Base-by-base conservation (phyloP, 1,140 invertebrate species). In the Nautilus pompilius region DNA sequence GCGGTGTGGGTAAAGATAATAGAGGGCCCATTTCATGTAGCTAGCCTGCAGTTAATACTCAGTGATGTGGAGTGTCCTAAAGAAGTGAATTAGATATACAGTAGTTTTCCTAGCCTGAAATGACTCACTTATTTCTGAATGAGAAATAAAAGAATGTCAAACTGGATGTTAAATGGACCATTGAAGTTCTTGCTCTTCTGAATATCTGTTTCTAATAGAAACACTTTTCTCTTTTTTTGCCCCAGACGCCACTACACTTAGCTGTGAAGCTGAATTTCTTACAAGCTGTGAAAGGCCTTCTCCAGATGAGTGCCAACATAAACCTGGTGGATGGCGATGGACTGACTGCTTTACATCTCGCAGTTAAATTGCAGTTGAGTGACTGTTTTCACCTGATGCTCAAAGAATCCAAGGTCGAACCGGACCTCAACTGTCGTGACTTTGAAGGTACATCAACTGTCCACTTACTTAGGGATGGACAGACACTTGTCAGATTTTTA, bases 281-380 rank as follows among this genome's bases (percentile, higher is more conserved):
- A 28, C 29, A 13, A 6, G 56, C 63, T 17, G 24, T 54, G 30
- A 33, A 32, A 24, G 33, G 55, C 3, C 20, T 72, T 2, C n/a
- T 69, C 54, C 6, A 33, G 15, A 29, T 20, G 6, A 49, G 64
- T 20, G 59, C 59, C 17, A 34, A 28, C 20, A 17, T 54, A 2
- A 29, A 28, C n/a, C 10, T 49, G 2, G 46, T 41, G 22, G 64
- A 69, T 60, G 56, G 64, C 8, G 22, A 60, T 29, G 67, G 67
- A 20, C 62, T 75, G 71, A 75, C 72, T 5, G 73, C 76, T 0
- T 61, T 79, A 1, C 77, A 79, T 45, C 60, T 69, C 5, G 73
- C 74, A 3, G 73, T 75, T 10, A 69, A 75, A 33, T 48, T 62
- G 5, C 48, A 58, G 15, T 62, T 61, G 6, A 30, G 58, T 15